phyloP scores from a whole-genome alignment of 2,888 invertebrate genomes.

The Heliothis peltigera region DNA sequence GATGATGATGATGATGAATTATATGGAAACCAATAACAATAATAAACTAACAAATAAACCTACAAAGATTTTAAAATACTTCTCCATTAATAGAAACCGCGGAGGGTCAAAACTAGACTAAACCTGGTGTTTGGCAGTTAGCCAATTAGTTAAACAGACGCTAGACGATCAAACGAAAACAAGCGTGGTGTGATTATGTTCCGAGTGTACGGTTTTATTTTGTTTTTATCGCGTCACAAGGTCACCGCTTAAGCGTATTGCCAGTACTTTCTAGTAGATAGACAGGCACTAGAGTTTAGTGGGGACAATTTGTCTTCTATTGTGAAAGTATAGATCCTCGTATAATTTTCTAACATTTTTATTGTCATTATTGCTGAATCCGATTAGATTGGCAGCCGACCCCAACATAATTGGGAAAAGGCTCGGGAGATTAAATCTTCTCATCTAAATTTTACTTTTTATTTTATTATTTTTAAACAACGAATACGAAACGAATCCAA shows the following conservation, averaged over 20 bases:
- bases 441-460: too few species aligned
- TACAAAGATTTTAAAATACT: neutral
- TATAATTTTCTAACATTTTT: too few species aligned
- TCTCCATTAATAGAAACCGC: neutral
- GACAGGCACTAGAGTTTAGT: neutral
- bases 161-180: constrained; percentile 16
- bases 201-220: neutral
- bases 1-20: too few species aligned
- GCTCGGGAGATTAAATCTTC: too few species aligned
- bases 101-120: constrained; percentile 25
- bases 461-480: too few species aligned
- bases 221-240: constrained; percentile 1
- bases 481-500: too few species aligned
- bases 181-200: constrained; percentile 1
- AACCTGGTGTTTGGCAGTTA: constrained; percentile 15
- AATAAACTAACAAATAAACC: too few species aligned
- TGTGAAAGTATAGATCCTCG: too few species aligned
- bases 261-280: constrained; percentile 1
- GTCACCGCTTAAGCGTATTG: neutral
- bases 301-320: neutral
- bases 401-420: too few species aligned
- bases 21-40: too few species aligned
- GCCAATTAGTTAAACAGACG: constrained; percentile 25
- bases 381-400: too few species aligned
- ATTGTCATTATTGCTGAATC: too few species aligned